Evolutionary conservation across 1,140 invertebrate genomes (phyloP), one percentile per base, ranked within the genome.

Genomic region (Caligus rogercresseyi): DNA sequence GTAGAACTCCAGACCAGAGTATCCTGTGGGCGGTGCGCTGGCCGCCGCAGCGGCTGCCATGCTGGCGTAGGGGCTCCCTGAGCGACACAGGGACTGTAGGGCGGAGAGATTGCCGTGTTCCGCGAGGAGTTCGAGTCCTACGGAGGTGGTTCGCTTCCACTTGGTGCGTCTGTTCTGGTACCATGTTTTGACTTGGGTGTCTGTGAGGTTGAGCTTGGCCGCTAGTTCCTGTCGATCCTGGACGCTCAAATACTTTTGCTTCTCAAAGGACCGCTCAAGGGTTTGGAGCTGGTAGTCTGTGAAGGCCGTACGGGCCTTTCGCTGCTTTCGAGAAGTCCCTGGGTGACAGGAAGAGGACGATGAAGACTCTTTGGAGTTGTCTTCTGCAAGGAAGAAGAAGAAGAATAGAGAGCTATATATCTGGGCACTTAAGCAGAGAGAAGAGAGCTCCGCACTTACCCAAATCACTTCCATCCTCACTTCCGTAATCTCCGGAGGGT

Each of bases 101-200:
- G 93, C 92, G 0, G 91, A 91, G 73, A 92, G 94, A 76, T 97
- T 97, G 3, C 90, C 90, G 0, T 91, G 89, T 73, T 99, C 94
- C 0, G 91, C 88, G 58, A 99, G 75, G n/a, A 99, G 79, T 73
- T 98, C 95, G 65, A 96, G 75, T 0, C 93, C 92, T 0, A 98
- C 93, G 0, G 93, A 90, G 2, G 93, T 95, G 74, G 98, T 95
- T 11, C 95, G 81, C 74, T 99, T 99, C 95, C 95, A 98, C 78
- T 99, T 99, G 69, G 95, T 99, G 76, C 93, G 19, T 79, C 94
- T 80, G 73, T 98, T 98, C 75, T 98, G 94, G 74, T 97, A 98
- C 94, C 94, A 98, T 63, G 94, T 98, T 75, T 98, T 98, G 68
- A 98, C 94, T 80, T 98, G 95, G 14, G 94, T 98, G 73, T 98